Evolutionary conservation across 2,797 vertebrate species (phyloP), one percentile per base, ranked within the genome.

Genomic region (Xiphorhynchus erythropygius): DNA sequence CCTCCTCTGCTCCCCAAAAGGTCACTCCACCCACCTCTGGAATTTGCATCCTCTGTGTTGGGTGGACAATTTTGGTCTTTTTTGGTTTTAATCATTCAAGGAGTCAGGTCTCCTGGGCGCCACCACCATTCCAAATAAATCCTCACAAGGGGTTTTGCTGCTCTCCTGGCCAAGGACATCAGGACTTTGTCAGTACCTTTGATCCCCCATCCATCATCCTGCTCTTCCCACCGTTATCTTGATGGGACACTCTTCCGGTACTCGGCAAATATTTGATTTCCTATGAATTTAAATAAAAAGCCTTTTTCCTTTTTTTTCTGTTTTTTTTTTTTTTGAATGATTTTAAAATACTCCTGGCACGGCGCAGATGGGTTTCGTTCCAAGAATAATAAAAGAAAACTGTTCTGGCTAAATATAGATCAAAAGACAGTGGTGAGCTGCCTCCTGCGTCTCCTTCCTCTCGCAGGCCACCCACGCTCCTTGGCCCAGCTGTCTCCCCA

Each of bases 241-340:
- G 77, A 81, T 60, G 67, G 90, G 93, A 70, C 94, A 96, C 15
- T 55, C 94, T 97, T 98, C 96, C 97, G 93, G 90, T 47, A n/a
- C 49, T 37, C 83, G 63, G 90, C 96, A 97, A 89, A 92, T 93
- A 93, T 91, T 96, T 96, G 75, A 96, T 97, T 97, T 98, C 97
- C 95, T 97, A 94, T 81, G 76, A 87, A 94, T 94, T 74, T 73
- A 89, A 92, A 96, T 96, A 41, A 96, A 94, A 97, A 96, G 65
- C 27, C 60, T 19, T 62, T 79, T 73, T 21, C 55, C 11, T 2
- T 6, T 4, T 13, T 25, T 65, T 35, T 33, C 24, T 56, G n/a
- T n/a, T n/a, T 41, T 52, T 39, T 50, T 77, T 39, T 33, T 3
- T 3, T 18, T 11, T 30, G 28, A 57, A 69, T 37, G 14, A 90